Evolutionary conservation across 2,888 invertebrate genomes (phyloP), one percentile per base, ranked within the genome.

Genomic region (Chorisops tibialis): DNA sequence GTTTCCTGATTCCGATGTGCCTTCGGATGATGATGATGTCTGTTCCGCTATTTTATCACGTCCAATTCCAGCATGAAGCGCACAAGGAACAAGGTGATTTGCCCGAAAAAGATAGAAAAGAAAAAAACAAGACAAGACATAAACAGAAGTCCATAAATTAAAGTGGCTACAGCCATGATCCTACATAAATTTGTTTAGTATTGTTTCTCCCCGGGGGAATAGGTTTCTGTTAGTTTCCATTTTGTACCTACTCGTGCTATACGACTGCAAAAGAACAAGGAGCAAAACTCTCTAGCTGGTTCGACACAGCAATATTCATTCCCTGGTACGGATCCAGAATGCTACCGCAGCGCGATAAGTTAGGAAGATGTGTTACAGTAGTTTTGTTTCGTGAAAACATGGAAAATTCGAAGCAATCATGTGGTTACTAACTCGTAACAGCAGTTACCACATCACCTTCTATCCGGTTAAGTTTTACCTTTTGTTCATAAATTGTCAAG

Each of bases 81-180:
- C 41, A 41, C 41, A 41, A 39, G 39, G 52, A 56, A 43, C 45
- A 45, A 56, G 45, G 39, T 45, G 45, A 56, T 56, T 56, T 45
- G 14, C n/a, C 54, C 56, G 43, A 45, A 45, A 56, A 56, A 45
- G 45, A 45, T 45, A 45, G 30, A 43, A 35, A 56, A 45, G 19
- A 45, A 6, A 37, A 30, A 9, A 43, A 45, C 35, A 54, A 61
- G 45, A 56, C 39, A 45, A 63, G 51, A 59, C 50, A 62, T 52
- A 62, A 62, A 61, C 48, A 41, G n/a, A 62, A 50, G 59, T 54
- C 48, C 51, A 64, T 64, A 64, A 62, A 64, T 64, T 64, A 62
- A 52, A 59, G 39, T 64, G 51, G 37, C 58, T 63, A 48, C 59
- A 49, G 47, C 41, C 35, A 63, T 30, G 47, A 39, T 60, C 51